These are phyloP conservation scores for Drosophila mayri DNA, from an alignment of 1,140 invertebrate species.

Conservation along the genomic window DNA sequence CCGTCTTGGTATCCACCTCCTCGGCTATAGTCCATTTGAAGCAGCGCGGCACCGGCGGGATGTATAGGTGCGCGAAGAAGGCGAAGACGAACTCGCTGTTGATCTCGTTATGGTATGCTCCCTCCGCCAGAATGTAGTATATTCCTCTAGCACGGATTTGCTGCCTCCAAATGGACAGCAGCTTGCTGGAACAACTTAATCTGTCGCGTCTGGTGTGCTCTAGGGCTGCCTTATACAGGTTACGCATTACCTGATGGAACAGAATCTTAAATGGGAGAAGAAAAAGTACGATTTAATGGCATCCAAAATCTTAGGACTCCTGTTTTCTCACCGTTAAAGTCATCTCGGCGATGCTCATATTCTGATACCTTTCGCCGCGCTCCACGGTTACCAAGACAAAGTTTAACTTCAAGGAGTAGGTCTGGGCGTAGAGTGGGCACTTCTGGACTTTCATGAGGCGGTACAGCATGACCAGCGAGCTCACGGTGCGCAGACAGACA, in stretches of 20 bases:
- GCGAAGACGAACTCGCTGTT: not conserved
- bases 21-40: not conserved
- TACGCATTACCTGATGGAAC: constrained; percentile 33
- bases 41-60: not conserved
- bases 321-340: constrained; percentile 29
- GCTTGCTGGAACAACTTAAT: not conserved
- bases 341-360: constrained; percentile 15
- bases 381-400: constrained; percentile 43
- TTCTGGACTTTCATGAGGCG: constrained; percentile 39
- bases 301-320: not conserved
- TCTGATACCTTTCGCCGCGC: constrained; percentile 13
- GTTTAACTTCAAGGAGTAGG: constrained; percentile 44
- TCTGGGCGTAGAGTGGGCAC: constrained; percentile 18
- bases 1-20: not conserved
- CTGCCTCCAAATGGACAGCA: constrained; percentile 27
- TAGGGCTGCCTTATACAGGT: constrained; percentile 8
- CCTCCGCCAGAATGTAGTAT: constrained; percentile 16
- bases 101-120: constrained; percentile 1
- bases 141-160: constrained; percentile 25
- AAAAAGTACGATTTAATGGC: too few species aligned
- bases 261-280: constrained; percentile 15
- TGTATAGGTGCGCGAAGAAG: constrained; percentile 16
- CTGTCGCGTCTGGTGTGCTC: not conserved
- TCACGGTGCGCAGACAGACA: not conserved
- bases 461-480: constrained; percentile 18